A percentile compares a stretch with the other conserved stretches of the same genome.
Evolutionary conservation across 2,888 invertebrate species (phyloP).

Genomic region (Cordilura impudica): DNA sequence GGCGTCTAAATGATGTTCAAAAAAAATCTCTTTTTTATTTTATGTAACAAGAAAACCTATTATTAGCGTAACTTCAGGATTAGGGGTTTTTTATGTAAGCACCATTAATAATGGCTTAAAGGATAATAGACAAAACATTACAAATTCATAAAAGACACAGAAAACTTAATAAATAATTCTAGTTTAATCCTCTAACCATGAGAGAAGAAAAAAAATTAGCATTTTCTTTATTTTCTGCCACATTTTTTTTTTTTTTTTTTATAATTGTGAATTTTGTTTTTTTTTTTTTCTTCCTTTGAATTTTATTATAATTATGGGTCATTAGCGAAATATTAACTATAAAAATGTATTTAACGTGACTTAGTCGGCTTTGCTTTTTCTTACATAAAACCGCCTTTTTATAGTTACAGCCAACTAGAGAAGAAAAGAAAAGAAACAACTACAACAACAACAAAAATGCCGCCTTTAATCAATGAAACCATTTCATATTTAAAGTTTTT

Average conservation of each 20-base stretch:
- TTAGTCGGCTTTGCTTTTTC: background rate
- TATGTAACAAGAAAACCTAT: conserved; percentile 34
- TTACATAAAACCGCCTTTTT: conserved; percentile 5
- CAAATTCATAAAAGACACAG: background rate
- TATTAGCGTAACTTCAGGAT: conserved; percentile 45
- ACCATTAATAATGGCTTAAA: conserved; percentile 45
- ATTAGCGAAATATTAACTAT: conserved; percentile 39
- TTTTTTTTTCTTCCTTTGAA: background rate
- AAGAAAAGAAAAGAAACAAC: conserved; percentile 18
- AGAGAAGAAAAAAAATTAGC: conserved; percentile 8
- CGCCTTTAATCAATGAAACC: conserved; percentile 48
- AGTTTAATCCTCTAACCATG: background rate
- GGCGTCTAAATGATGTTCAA: conserved; percentile 45
- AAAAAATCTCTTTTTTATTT: background rate
- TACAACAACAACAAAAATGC: too few relatives aligned
- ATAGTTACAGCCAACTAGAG: background rate
- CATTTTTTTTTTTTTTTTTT: background rate
- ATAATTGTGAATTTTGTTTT: too few relatives aligned
- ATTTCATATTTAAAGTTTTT: conserved; percentile 19
- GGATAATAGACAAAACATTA: conserved; percentile 33
- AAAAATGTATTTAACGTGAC: conserved; percentile 50
- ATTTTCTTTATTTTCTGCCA: conserved; percentile 16
- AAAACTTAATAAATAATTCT: background rate
- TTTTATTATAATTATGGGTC: conserved; percentile 31
- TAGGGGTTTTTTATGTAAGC: conserved; percentile 17